These are phyloP conservation scores for Cydia amplana DNA, from an alignment of 1,140 invertebrate genomes.

Conservation along the genomic window DNA sequence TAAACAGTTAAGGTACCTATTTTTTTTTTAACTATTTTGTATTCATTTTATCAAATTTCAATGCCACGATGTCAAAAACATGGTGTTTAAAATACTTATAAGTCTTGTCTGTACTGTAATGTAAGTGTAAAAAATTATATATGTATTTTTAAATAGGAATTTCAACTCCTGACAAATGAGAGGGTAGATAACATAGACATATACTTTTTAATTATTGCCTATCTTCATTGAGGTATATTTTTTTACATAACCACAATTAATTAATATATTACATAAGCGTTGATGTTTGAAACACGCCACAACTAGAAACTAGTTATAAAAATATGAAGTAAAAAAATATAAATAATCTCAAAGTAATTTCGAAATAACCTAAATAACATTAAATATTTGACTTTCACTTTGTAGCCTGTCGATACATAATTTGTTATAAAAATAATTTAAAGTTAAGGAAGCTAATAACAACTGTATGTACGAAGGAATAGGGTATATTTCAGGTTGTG, in stretches of 20 bases:
- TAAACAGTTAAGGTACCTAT: background rate
- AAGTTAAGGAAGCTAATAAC: conserved; percentile 18
- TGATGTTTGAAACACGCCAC: background rate
- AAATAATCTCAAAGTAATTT: conserved; percentile 77
- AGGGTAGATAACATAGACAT: too few relatives aligned
- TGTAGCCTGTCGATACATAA: conserved; percentile 36
- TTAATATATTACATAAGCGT: conserved; percentile 2
- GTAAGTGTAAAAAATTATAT: too few relatives aligned
- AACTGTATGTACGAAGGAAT: conserved; percentile 8
- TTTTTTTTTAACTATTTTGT: too few relatives aligned
- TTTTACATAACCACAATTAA: background rate
- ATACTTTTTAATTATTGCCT: too few relatives aligned
- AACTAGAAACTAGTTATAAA: conserved; percentile 60
- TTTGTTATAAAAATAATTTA: conserved; percentile 31
- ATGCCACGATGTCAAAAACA: too few relatives aligned
- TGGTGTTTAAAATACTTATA: too few relatives aligned
- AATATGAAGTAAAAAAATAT: conserved; percentile 73
- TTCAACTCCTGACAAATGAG: too few relatives aligned
- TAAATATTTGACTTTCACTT: conserved; percentile 53
- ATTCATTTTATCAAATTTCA: too few relatives aligned
- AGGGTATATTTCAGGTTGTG: conserved; percentile 14
- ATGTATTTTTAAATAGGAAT: too few relatives aligned
- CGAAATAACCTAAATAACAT: conserved; percentile 61
- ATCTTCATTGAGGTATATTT: background rate
- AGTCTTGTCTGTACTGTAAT: too few relatives aligned